Conservation (phyloP, 2,113 vertebrate genomes). For the Bufo bufo region DNA sequence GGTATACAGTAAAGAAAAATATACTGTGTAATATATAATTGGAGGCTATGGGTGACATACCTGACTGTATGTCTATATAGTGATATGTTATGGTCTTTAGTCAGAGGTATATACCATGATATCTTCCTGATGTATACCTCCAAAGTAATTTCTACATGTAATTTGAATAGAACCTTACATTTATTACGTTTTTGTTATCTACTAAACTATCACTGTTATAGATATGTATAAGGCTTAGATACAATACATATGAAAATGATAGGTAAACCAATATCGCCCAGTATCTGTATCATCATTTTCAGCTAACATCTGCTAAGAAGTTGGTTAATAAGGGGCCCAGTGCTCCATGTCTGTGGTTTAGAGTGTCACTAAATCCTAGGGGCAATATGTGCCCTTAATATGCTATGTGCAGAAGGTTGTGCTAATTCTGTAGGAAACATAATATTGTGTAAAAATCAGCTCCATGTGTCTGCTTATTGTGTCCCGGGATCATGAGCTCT, state of each 20-base stretch:
- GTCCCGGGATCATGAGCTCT: conserved; percentile 11
- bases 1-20: too few species aligned
- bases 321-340: conserved; percentile 31
- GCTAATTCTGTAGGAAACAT: conserved; percentile 54
- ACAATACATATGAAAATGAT: neutral
- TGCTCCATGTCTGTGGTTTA: conserved; percentile 33
- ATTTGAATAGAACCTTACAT: too few species aligned
- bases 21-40: too few species aligned
- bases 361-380: conserved; percentile 46
- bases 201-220: too few species aligned
- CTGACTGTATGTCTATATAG: too few species aligned
- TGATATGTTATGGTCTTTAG: too few species aligned
- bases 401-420: conserved; percentile 46
- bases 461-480: conserved; percentile 47
- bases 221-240: neutral
- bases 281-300: conserved; percentile 14
- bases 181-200: too few species aligned
- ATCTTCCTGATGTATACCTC: too few species aligned
- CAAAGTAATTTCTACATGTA: too few species aligned
- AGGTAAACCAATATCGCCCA: neutral
- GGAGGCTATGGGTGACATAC: too few species aligned
- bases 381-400: conserved; percentile 52
- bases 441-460: conserved; percentile 46
- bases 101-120: too few species aligned
- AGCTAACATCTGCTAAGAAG: conserved; percentile 29